Percentiles rank a stretch among this genome's conserved stretches.
Conservation (phyloP, 2,888 invertebrate species). For the Hanleya hanleyi region DNA sequence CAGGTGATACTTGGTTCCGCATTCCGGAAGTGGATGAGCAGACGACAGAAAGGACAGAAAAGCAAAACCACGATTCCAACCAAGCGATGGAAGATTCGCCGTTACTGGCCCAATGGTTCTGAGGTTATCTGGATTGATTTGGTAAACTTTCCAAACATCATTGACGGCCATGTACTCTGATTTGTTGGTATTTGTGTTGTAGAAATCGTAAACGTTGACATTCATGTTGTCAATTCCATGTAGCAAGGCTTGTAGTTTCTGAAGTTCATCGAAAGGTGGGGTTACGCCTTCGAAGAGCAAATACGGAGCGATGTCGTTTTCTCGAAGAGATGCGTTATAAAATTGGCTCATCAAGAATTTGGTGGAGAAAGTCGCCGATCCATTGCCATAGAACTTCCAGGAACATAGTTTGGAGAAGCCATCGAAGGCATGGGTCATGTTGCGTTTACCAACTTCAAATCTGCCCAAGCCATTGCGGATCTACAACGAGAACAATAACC, state of each 20-base stretch:
- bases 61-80: constrained; percentile 10
- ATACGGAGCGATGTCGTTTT: constrained; percentile 58
- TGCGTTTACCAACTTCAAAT: constrained; percentile 54
- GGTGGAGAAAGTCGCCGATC: constrained; percentile 47
- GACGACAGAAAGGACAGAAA: constrained; percentile 63
- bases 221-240: constrained; percentile 69
- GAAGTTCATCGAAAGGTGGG: constrained; percentile 53
- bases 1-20: constrained; percentile 51
- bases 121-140: constrained; percentile 44
- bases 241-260: constrained; percentile 52
- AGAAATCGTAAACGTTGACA: constrained; percentile 57
- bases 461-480: constrained; percentile 61
- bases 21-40: constrained; percentile 66
- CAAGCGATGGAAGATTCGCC: constrained; percentile 31
- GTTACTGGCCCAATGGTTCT: constrained; percentile 39
- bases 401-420: constrained; percentile 59
- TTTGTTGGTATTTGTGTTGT: constrained; percentile 25
- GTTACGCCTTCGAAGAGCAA: constrained; percentile 58
- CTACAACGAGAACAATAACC: too few relatives aligned
- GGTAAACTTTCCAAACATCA: constrained; percentile 67
- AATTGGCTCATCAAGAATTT: constrained; percentile 54
- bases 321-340: constrained; percentile 50
- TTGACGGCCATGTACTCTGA: constrained; percentile 55
- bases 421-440: constrained; percentile 57
- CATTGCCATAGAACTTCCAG: constrained; percentile 54